These are phyloP conservation scores for Polyodon spathula DNA, from an alignment of 2,113 vertebrate genomes.

Conservation along the genomic window DNA sequence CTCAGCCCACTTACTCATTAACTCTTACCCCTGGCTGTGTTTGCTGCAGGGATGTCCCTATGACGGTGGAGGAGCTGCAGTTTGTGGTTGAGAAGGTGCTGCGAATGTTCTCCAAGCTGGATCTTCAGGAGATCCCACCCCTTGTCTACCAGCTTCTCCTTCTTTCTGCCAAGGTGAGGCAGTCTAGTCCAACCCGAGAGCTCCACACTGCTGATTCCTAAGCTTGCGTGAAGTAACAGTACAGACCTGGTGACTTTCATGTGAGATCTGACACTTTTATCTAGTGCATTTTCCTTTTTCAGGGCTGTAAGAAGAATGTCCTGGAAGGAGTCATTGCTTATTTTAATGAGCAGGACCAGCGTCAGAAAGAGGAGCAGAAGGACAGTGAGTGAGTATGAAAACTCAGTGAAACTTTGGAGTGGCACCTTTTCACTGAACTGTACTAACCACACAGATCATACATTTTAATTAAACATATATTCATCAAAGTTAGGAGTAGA, in stretches of 20 bases:
- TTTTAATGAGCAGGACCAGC: slow-evolving; percentile 74
- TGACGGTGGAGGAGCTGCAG: slow-evolving; percentile 77
- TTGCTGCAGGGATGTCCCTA: slow-evolving; percentile 67
- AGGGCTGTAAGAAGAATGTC: slow-evolving; percentile 83
- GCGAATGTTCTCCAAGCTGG: slow-evolving; percentile 75
- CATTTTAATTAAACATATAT: no score
- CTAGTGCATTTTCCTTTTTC: slow-evolving; percentile 16
- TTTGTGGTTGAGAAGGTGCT: slow-evolving; percentile 81
- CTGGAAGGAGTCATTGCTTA: slow-evolving; percentile 81
- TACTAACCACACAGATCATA: no score
- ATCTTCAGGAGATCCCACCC: slow-evolving; percentile 88
- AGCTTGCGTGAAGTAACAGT: no score
- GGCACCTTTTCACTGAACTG: no score
- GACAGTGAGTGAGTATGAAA: slow-evolving; percentile 73
- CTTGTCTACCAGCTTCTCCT: slow-evolving; percentile 88
- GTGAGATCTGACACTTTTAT: not conserved
- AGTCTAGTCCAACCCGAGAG: no score
- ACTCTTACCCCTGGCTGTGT: not conserved
- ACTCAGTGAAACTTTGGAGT: no score
- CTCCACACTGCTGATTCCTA: not conserved
- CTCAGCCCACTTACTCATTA: not conserved
- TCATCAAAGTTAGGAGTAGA: no score
- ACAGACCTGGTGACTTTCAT: no score
- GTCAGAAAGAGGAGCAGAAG: slow-evolving; percentile 64
- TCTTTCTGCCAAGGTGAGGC: slow-evolving; percentile 78